These are phyloP conservation scores for Gouania willdenowi DNA, from an alignment of 2,797 vertebrate species.

Conservation along the genomic window DNA sequence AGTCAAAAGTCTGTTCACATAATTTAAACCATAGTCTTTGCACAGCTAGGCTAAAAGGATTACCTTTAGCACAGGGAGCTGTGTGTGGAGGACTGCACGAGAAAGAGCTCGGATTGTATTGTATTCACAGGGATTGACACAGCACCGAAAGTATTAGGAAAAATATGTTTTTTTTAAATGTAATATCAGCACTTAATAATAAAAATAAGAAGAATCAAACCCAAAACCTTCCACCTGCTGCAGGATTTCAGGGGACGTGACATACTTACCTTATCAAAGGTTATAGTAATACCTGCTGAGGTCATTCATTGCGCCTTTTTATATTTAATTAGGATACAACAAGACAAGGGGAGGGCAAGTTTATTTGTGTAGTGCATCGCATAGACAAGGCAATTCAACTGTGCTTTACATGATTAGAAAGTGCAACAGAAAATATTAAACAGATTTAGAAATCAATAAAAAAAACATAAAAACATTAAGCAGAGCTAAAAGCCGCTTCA, in stretches of 20 bases:
- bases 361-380: too few species aligned
- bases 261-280: too few species aligned
- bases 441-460: too few species aligned
- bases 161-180: constrained; percentile 10
- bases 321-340: too few species aligned
- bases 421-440: too few species aligned
- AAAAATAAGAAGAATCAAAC: constrained; percentile 7
- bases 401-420: too few species aligned
- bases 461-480: too few species aligned
- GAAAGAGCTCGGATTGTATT: constrained; percentile 2
- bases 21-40: constrained; percentile 10
- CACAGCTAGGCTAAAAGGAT: background rate
- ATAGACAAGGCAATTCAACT: too few species aligned
- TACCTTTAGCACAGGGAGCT: background rate
- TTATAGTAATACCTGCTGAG: too few species aligned
- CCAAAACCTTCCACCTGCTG: background rate
- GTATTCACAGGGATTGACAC: constrained; percentile 1
- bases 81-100: background rate
- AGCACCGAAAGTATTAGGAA: background rate
- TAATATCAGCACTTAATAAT: constrained; percentile 4
- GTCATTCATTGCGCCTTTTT: too few species aligned
- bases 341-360: too few species aligned
- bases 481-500: too few species aligned
- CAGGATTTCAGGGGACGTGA: background rate
- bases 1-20: constrained; percentile 11